Evolutionary conservation across 1,140 invertebrate species (phyloP).

Genomic region (Spodoptera litura): DNA sequence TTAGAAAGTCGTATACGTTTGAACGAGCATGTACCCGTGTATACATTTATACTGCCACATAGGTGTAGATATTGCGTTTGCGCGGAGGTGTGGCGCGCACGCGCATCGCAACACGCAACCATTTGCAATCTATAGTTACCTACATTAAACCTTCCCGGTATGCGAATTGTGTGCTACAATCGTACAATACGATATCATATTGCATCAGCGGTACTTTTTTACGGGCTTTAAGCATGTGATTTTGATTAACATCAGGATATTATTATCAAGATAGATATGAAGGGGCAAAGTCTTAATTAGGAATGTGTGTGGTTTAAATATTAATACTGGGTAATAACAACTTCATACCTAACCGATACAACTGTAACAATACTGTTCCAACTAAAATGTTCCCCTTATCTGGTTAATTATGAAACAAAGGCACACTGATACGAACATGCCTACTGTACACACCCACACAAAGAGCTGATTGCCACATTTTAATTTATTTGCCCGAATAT

Average conservation of each 20-base stretch:
- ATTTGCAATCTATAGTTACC: constrained; percentile 20
- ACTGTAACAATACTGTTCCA: neutral
- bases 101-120: constrained; percentile 47
- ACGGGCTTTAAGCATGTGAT: neutral
- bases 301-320: too few species aligned
- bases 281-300: neutral
- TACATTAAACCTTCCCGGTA: constrained; percentile 44
- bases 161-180: constrained; percentile 29
- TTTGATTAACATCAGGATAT: neutral
- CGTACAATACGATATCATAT: constrained; percentile 45
- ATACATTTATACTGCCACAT: neutral
- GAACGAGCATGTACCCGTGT: constrained; percentile 31
- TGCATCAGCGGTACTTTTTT: constrained; percentile 54
- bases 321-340: too few species aligned
- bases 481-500: constrained; percentile 48
- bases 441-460: constrained; percentile 30
- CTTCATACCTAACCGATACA: too few species aligned
- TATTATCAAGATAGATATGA: neutral
- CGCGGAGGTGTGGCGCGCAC: constrained; percentile 58
- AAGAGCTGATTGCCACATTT: constrained; percentile 20
- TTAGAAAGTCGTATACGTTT: constrained; percentile 53
- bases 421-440: neutral
- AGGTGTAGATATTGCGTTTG: constrained; percentile 5
- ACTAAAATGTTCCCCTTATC: constrained; percentile 8
- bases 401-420: constrained; percentile 28